phyloP scores from a whole-genome alignment of 2,888 invertebrate species.

The Linnaemya vulpina region DNA sequence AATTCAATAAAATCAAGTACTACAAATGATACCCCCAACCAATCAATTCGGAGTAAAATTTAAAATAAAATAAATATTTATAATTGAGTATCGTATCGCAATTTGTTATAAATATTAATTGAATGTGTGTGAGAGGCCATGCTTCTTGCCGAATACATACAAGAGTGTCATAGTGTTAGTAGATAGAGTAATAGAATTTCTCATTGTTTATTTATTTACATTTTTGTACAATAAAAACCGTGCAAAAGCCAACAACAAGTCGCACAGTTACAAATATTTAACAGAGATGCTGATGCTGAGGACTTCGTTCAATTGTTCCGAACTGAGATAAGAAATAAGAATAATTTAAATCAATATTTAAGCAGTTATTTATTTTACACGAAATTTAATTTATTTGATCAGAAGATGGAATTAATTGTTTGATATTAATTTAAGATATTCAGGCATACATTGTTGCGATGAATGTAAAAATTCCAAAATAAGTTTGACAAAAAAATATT shows the following conservation, averaged over 20 bases:
- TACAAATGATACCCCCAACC: slow-evolving; percentile 48
- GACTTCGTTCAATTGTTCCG: not conserved
- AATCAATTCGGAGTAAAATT: slow-evolving; percentile 68
- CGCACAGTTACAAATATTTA: not conserved
- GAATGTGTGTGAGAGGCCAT: not conserved
- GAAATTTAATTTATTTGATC: too few species aligned
- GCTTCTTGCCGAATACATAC: not conserved
- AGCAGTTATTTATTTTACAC: not conserved
- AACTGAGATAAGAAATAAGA: not conserved
- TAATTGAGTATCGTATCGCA: slow-evolving; percentile 49
- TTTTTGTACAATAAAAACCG: slow-evolving; percentile 33
- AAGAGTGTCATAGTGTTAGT: not conserved
- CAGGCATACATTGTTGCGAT: too few species aligned
- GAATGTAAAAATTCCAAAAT: too few species aligned
- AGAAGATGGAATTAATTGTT: too few species aligned
- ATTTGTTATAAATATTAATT: slow-evolving; percentile 15
- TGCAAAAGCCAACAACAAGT: slow-evolving; percentile 27
- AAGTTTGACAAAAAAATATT: too few species aligned
- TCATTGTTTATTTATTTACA: slow-evolving; percentile 26
- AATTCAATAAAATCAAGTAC: slow-evolving; percentile 51
- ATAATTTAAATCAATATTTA: not conserved
- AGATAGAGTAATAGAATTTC: slow-evolving; percentile 9
- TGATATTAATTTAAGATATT: too few species aligned
- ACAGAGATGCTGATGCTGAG: slow-evolving; percentile 10
- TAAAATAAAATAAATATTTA: slow-evolving; percentile 47